These are phyloP conservation scores for Prolemur simus DNA, from an alignment of 2,113 vertebrate genomes.

Conservation along the genomic window DNA sequence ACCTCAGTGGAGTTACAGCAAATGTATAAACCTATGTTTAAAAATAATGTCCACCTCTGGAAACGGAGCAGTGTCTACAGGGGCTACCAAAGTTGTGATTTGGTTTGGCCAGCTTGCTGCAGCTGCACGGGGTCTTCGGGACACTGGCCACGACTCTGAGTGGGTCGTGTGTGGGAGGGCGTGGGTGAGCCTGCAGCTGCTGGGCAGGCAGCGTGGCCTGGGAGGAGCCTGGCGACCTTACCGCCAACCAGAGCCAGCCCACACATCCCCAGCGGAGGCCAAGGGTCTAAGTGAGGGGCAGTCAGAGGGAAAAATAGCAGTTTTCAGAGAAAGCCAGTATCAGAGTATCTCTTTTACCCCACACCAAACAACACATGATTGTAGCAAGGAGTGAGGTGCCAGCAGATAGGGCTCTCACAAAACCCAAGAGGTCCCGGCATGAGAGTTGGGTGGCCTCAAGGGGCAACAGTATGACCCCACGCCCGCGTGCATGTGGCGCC, in stretches of 20 bases:
- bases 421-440: no score
- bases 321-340: background rate
- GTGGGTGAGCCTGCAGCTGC: background rate
- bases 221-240: background rate
- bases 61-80: background rate
- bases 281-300: background rate
- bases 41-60: background rate
- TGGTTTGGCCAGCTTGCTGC: background rate
- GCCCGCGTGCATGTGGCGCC: no score
- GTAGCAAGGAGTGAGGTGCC: background rate
- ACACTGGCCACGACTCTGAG: no score
- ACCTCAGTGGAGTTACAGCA: background rate
- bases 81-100: background rate
- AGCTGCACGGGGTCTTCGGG: background rate
- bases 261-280: background rate
- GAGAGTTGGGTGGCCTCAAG: no score
- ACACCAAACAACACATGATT: background rate
- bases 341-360: background rate
- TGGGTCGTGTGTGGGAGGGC: background rate
- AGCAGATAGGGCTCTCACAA: background rate
- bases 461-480: background rate
- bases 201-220: background rate
- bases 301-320: background rate
- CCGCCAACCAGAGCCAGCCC: accelerated
- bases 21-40: background rate